Base-by-base conservation (phyloP, 2,888 invertebrate genomes). In the Drosophila stalkeri region DNA sequence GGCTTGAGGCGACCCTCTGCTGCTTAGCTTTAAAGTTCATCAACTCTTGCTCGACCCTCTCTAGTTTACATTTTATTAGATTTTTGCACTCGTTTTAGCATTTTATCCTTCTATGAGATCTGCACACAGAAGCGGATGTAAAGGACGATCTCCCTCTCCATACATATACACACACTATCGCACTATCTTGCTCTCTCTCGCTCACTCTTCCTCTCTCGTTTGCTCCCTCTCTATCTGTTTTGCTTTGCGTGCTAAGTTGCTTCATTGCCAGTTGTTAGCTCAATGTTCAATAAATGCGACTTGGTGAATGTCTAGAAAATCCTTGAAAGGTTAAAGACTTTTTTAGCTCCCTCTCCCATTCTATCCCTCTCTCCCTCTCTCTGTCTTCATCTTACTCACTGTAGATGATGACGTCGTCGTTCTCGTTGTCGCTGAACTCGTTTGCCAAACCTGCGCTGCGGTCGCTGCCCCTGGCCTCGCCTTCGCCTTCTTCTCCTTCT, bases 261-360 rank as follows among this genome's bases (percentile, higher is more conserved):
- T 57, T 31, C 51, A 51, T 51, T 64, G 67, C 35, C 64, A 55
- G 80, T 79, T 71, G 80, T 75, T 79, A 64, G 70, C 64, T 23
- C 75, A 87, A 72, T 89, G 86, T 84, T 86, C 89, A 81, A 86
- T 84, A 84, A 57, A 74, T 72, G 70, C 59, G 83, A 64, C 71
- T 80, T 75, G 64, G 43, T 77, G 55, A 79, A 66, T 86, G 87
- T 73, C 81, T 76, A 67, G 65, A 81, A 92, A 82, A 92, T 91
- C 92, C 91, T 91, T 91, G 91, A 91, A 91, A 91, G 91, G 91
- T 91, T 91, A 91, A 92, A 92, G 92, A 91, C 91, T 87, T 78
- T 35, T 49, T 51, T 14, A 51, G 8, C 18, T 33, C 18, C 33
- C 20, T 51, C 33, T 8, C 33, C 14, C 33, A 27, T 16, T n/a